phyloP scores from a whole-genome alignment of 1,140 invertebrate genomes.

The Zaprionus ghesquierei region DNA sequence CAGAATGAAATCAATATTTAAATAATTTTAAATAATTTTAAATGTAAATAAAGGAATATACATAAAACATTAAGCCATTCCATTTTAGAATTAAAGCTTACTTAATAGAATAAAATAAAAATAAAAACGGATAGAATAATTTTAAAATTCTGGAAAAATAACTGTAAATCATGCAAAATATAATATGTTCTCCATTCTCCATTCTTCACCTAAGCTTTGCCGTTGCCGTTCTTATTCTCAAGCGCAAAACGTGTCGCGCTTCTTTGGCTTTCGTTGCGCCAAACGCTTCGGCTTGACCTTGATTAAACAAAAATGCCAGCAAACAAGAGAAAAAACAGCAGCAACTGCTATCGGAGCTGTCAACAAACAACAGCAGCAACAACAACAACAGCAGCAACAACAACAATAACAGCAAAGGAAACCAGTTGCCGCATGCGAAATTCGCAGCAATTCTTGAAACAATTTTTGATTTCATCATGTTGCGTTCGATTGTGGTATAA shows the following conservation, averaged over 20 bases:
- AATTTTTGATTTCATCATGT: constrained; percentile 19
- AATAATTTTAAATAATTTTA: too few species aligned
- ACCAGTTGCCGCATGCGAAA: not conserved
- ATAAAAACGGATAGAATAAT: too few species aligned
- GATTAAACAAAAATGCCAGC: not conserved
- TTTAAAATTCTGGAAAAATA: too few species aligned
- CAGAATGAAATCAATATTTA: too few species aligned
- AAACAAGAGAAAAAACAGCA: not conserved
- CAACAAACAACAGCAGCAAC: not conserved
- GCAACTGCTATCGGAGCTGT: not conserved
- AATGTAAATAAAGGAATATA: too few species aligned
- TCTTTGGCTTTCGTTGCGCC: not conserved
- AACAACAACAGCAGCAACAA: not conserved
- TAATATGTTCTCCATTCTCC: too few species aligned
- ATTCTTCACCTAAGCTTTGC: too few species aligned
- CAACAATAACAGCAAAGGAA: not conserved
- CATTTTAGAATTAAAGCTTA: too few species aligned
- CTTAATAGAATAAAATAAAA: too few species aligned
- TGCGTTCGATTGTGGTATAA: constrained; percentile 10
- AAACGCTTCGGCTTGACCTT: not conserved
- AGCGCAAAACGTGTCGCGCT: not conserved
- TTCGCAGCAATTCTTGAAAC: not conserved
- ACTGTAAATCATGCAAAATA: too few species aligned
- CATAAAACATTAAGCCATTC: too few species aligned
- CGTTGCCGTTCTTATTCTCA: too few species aligned